phyloP scores from a whole-genome alignment of 2,888 invertebrate species.

The Agrotis ipsilon region DNA sequence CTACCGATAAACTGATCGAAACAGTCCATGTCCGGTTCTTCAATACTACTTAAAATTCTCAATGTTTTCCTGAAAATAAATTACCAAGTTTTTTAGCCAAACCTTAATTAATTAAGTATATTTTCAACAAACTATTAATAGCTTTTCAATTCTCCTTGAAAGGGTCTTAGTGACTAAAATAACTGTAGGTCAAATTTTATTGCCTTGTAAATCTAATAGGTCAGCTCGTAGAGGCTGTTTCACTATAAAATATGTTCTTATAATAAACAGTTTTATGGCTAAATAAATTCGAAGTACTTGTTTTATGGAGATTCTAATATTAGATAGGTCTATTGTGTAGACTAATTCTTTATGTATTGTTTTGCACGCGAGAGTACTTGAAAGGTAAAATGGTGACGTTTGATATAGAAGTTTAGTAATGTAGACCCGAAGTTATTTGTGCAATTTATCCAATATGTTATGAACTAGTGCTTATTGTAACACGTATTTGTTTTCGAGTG shows the following conservation, averaged over 20 bases:
- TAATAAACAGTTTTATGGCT: constrained; percentile 50
- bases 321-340: constrained; percentile 15
- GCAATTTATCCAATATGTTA: no score
- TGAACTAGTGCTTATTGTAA: no score
- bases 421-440: no score
- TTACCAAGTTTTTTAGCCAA: not conserved
- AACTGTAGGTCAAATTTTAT: constrained; percentile 36
- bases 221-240: constrained; percentile 32
- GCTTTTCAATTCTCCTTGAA: not conserved
- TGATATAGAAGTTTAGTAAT: not conserved
- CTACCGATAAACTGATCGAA: not conserved
- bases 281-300: constrained; percentile 31
- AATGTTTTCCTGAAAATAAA: not conserved
- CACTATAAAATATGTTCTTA: constrained; percentile 33
- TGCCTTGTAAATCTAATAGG: constrained; percentile 40
- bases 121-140: not conserved
- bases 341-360: constrained; percentile 4
- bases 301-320: constrained; percentile 44
- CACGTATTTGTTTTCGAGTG: no score
- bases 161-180: not conserved
- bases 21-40: not conserved
- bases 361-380: constrained; percentile 6
- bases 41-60: not conserved
- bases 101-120: not conserved
- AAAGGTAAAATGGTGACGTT: not conserved